phyloP scores from a whole-genome alignment of 2,113 vertebrate species.

The Collichthys lucidus region DNA sequence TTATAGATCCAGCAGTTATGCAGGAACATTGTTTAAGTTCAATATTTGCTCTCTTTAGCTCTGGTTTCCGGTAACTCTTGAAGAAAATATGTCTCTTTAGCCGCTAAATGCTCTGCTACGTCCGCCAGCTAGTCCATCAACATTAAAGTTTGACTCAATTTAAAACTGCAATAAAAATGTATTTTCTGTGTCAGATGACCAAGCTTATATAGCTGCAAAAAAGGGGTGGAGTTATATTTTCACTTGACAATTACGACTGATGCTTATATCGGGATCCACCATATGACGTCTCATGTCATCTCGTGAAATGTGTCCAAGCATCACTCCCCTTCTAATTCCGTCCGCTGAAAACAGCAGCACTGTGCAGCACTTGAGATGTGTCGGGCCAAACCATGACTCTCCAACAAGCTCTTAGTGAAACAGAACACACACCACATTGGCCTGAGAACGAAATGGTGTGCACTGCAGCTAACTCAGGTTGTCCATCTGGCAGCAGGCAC shows the following conservation, averaged over 20 bases:
- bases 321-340: conserved; percentile 1
- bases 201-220: too few species aligned
- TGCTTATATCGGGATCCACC: not conserved
- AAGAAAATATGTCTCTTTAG: not conserved
- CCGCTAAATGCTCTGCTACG: not conserved
- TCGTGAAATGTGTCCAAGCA: not conserved
- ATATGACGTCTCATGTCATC: not conserved
- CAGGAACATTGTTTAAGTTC: too few species aligned
- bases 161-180: too few species aligned
- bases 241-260: not conserved
- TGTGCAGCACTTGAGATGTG: conserved; percentile 33
- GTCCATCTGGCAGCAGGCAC: conserved; percentile 77
- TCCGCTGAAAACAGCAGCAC: conserved; percentile 25
- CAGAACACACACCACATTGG: conserved; percentile 48
- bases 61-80: too few species aligned
- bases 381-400: conserved; percentile 22
- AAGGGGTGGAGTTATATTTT: not conserved
- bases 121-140: not conserved
- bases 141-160: not conserved
- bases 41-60: too few species aligned
- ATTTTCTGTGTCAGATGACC: too few species aligned
- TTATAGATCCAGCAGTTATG: too few species aligned
- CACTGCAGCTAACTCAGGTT: conserved; percentile 66
- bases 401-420: conserved; percentile 39
- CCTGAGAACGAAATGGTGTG: conserved; percentile 51